A percentile compares a stretch with the other conserved stretches of the same genome.
These are phyloP conservation scores for Ictidomys tridecemlineatus DNA, from an alignment of 2,113 vertebrate species.

Conservation along the genomic window DNA sequence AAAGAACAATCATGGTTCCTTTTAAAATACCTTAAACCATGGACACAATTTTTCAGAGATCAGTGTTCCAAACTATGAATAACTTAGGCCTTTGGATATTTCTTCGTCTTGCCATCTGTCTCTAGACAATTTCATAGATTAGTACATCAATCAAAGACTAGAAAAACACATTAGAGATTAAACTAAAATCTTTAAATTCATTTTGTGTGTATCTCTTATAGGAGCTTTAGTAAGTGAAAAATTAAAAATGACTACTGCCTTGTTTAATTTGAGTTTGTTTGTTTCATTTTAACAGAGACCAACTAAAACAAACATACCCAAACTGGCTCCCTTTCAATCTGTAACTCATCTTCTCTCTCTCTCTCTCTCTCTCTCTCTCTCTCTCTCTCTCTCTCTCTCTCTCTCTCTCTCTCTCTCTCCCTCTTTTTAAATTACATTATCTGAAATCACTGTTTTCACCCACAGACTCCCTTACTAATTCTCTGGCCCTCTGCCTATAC, in stretches of 20 bases:
- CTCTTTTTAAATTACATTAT: not conserved
- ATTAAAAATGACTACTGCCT: not conserved
- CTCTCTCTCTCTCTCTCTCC: not conserved
- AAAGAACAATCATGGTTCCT: not conserved
- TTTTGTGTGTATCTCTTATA: slow-evolving; percentile 14
- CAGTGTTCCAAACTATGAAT: not conserved
- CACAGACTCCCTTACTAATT: not conserved
- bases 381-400: not conserved
- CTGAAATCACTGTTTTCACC: not conserved
- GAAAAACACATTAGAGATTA: not conserved
- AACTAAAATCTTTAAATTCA: slow-evolving; percentile 56
- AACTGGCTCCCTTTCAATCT: not conserved
- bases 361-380: not conserved
- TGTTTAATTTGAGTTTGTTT: slow-evolving; percentile 31
- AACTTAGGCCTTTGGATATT: not conserved
- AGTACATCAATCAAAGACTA: slow-evolving; percentile 33
- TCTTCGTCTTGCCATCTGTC: not conserved
- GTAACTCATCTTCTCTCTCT: not conserved
- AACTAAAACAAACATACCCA: not conserved
- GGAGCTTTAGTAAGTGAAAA: slow-evolving; percentile 22
- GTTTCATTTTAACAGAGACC: slow-evolving; percentile 49
- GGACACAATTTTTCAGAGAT: not conserved
- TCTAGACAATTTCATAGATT: not conserved
- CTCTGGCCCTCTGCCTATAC: not conserved
- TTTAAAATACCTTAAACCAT: not conserved